Evolutionary conservation across 2,113 vertebrate genomes (phyloP).

Genomic region (Thunnus maccoyii): DNA sequence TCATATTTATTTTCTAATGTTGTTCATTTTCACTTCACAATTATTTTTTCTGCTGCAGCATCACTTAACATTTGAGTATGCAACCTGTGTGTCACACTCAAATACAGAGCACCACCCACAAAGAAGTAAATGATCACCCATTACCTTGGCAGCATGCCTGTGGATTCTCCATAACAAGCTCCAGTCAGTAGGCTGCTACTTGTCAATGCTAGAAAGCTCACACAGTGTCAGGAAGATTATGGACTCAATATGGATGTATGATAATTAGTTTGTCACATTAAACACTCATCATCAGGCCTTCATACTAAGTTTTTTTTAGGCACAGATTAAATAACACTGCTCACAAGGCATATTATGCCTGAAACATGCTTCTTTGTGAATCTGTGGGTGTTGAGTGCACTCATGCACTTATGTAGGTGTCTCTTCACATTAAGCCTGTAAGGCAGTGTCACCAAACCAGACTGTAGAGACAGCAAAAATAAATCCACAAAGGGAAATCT

Average conservation of each 20-base stretch:
- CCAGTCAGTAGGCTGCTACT: background rate
- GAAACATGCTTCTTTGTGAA: background rate
- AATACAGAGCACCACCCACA: background rate
- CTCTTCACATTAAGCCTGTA: no score
- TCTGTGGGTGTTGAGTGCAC: background rate
- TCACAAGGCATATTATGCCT: background rate
- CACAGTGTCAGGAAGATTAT: background rate
- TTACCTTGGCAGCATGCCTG: background rate
- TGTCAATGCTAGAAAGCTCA: background rate
- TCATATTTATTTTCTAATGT: background rate
- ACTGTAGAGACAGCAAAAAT: no score
- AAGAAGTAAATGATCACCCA: background rate
- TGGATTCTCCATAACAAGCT: background rate
- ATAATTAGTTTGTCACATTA: constrained; percentile 7
- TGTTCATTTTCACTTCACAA: no score
- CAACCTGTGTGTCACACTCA: no score
- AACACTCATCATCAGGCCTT: background rate
- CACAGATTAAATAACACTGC: background rate
- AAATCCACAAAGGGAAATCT: no score
- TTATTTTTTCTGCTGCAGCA: background rate
- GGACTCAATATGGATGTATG: background rate
- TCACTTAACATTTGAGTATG: background rate
- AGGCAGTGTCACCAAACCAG: no score
- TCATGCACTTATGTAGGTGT: background rate
- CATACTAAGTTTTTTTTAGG: background rate